Evolutionary conservation across 2,113 vertebrate genomes (phyloP).

Genomic region (Oriolus oriolus): DNA sequence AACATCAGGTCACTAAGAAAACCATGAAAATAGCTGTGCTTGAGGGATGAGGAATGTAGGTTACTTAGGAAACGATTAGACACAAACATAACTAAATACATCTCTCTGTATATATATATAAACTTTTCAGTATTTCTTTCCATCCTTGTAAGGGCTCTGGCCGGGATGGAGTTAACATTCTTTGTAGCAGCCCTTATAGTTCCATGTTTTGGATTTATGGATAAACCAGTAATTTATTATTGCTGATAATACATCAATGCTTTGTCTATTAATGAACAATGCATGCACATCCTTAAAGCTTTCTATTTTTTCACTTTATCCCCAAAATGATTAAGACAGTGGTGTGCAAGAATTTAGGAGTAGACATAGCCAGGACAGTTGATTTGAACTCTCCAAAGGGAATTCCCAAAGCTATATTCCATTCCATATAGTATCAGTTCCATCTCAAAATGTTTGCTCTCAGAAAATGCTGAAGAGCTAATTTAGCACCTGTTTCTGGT

Average conservation of each 20-base stretch:
- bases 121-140: neutral
- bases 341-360: neutral
- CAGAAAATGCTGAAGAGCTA: neutral
- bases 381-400: neutral
- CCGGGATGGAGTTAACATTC: neutral
- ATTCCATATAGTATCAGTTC: neutral
- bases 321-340: neutral
- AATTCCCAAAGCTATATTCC: neutral
- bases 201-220: neutral
- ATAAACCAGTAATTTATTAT: neutral
- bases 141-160: neutral
- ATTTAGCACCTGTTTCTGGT: neutral
- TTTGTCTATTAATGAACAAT: neutral
- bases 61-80: neutral
- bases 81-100: neutral
- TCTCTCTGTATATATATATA: neutral
- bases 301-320: neutral
- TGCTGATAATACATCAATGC: neutral
- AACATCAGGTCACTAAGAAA: neutral
- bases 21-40: neutral
- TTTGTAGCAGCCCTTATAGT: neutral
- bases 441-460: neutral
- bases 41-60: neutral
- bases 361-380: neutral
- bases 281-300: neutral